A percentile compares a stretch with the other conserved stretches of the same genome.
These are phyloP conservation scores for Tetramorium bicarinatum DNA, from an alignment of 2,888 invertebrate genomes.

Conservation along the genomic window DNA sequence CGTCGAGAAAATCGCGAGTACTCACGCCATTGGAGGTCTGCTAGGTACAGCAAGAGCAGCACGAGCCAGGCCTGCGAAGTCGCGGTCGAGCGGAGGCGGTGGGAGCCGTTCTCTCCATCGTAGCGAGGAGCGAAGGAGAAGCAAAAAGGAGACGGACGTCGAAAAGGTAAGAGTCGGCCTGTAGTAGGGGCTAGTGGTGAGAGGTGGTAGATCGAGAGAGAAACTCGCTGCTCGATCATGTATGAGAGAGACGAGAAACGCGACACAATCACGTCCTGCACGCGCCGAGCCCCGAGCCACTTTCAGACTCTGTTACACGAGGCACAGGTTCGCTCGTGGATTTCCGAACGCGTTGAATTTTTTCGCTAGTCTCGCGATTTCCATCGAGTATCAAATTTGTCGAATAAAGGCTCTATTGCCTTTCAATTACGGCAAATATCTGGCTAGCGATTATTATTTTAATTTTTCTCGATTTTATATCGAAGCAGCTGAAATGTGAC, in stretches of 20 bases:
- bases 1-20: conserved; percentile 52
- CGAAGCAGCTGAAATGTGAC: neutral
- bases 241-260: conserved; percentile 61
- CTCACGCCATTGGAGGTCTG: conserved; percentile 81
- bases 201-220: conserved; percentile 66
- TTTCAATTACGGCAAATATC: neutral
- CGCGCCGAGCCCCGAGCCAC: conserved; percentile 85
- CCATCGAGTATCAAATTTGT: neutral
- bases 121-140: conserved; percentile 65
- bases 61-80: conserved; percentile 78
- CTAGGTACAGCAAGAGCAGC: conserved; percentile 83
- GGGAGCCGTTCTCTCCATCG: conserved; percentile 81
- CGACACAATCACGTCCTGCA: conserved; percentile 86
- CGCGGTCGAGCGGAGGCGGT: conserved; percentile 83
- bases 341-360: conserved; percentile 51
- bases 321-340: conserved; percentile 63
- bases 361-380: neutral
- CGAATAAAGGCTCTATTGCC: neutral
- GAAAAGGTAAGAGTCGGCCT: conserved; percentile 70
- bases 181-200: conserved; percentile 72
- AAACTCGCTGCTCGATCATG: conserved; percentile 35
- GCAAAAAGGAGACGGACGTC: conserved; percentile 71
- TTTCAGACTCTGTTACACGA: conserved; percentile 83
- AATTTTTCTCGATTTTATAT: neutral
- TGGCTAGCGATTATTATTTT: neutral